Percentiles rank a stretch among this genome's conserved stretches.
phyloP scores from a whole-genome alignment of 1,140 invertebrate genomes.

The Polypedilum vanderplanki region DNA sequence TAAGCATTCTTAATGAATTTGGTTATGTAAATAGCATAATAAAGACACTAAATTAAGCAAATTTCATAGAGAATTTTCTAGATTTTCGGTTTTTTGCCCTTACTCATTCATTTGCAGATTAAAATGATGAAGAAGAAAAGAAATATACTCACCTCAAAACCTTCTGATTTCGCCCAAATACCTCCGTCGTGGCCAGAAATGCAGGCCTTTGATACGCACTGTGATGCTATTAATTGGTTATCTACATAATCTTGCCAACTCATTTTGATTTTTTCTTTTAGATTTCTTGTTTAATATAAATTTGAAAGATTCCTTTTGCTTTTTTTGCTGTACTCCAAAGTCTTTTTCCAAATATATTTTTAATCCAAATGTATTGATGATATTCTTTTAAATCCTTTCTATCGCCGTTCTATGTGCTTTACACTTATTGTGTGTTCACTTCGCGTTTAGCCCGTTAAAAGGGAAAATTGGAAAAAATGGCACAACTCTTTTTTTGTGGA shows the following conservation, averaged over 20 bases:
- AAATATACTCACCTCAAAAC: conserved; percentile 75
- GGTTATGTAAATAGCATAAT: not conserved
- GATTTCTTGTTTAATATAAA: not conserved
- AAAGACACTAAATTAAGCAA: not conserved
- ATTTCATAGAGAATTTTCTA: not conserved
- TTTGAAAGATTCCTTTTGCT: conserved; percentile 23
- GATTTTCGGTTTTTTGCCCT: not conserved
- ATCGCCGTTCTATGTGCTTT: not conserved
- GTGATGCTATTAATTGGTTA: conserved; percentile 89
- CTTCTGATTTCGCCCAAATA: conserved; percentile 89
- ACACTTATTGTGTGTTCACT: not conserved
- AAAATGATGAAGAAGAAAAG: not conserved
- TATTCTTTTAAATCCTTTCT: not conserved
- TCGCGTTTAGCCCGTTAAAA: conserved; percentile 10
- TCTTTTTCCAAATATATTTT: not conserved
- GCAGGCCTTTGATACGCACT: conserved; percentile 85
- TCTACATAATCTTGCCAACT: conserved; percentile 98
- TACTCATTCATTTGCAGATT: not conserved
- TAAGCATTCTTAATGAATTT: too few species aligned
- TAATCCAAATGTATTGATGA: not conserved
- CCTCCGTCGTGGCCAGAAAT: conserved; percentile 92
- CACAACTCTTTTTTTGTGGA: conserved; percentile 3
- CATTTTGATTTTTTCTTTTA: conserved; percentile 53
- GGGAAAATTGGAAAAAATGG: conserved; percentile 16
- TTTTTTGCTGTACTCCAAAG: not conserved